Conservation (phyloP, 2,888 invertebrate species). For the Heliconius hortense region DNA sequence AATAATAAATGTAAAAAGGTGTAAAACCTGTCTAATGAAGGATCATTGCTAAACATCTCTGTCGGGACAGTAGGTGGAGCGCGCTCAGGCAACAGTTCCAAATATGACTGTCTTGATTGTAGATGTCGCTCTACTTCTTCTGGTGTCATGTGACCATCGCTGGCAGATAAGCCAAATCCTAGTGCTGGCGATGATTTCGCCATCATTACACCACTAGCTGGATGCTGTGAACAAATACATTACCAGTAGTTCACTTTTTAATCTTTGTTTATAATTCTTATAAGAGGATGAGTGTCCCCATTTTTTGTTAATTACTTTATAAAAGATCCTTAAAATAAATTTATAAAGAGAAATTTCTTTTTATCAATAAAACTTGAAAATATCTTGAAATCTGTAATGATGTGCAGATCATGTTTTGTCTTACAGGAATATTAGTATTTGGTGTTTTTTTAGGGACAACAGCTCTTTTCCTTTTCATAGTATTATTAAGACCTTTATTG, state of each 20-base stretch:
- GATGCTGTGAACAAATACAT: slow-evolving; percentile 69
- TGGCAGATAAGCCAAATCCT: slow-evolving; percentile 65
- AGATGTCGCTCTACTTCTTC: slow-evolving; percentile 95
- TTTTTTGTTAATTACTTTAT: background rate
- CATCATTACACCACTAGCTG: slow-evolving; percentile 71
- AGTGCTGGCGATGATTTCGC: slow-evolving; percentile 81
- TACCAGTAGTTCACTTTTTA: background rate
- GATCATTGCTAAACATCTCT: slow-evolving; percentile 97
- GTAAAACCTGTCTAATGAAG: slow-evolving; percentile 89
- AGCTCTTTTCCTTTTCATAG: slow-evolving; percentile 73
- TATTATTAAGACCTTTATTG: slow-evolving; percentile 65
- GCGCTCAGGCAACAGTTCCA: slow-evolving; percentile 91
- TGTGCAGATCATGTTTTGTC: slow-evolving; percentile 48
- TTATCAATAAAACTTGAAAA: slow-evolving; percentile 19
- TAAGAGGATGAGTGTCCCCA: slow-evolving; percentile 34
- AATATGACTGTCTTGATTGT: slow-evolving; percentile 90
- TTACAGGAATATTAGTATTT: slow-evolving; percentile 67
- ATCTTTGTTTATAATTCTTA: slow-evolving; percentile 4
- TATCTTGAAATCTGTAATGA: slow-evolving; percentile 33
- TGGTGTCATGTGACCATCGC: slow-evolving; percentile 93
- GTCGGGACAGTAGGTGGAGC: slow-evolving; percentile 95
- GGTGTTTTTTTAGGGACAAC: slow-evolving; percentile 72
- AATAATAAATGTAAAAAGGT: background rate
- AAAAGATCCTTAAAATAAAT: background rate
- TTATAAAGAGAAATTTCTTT: background rate